Evolutionary conservation across 2,888 invertebrate species (phyloP).

Genomic region (Ischnura elegans): DNA sequence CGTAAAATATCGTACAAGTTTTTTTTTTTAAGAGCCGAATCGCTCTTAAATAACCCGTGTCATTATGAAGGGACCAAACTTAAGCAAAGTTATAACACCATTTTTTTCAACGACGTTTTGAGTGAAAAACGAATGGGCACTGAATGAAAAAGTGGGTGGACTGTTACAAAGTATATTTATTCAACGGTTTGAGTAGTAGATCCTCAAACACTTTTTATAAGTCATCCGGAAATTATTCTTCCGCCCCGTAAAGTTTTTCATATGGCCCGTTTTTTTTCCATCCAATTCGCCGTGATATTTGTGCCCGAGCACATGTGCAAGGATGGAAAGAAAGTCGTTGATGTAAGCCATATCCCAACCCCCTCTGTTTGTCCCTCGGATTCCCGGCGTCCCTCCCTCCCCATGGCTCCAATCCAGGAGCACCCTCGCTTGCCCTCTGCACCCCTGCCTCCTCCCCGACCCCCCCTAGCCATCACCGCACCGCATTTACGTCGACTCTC

Average conservation of each 20-base stretch:
- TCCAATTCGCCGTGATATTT: neutral
- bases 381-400: neutral
- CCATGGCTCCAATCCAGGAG: neutral
- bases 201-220: neutral
- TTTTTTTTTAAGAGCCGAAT: too few species aligned
- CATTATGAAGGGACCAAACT: too few species aligned
- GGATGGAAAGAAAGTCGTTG: slow-evolving; percentile 1
- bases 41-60: too few species aligned
- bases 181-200: too few species aligned
- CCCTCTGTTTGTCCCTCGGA: neutral
- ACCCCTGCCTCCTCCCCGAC: neutral
- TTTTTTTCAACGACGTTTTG: too few species aligned
- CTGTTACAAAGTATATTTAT: too few species aligned
- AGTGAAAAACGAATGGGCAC: too few species aligned
- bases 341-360: slow-evolving; percentile 4
- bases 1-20: too few species aligned
- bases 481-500: slow-evolving; percentile 3
- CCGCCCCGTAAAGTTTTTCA: neutral
- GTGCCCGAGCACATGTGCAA: slow-evolving; percentile 22
- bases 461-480: neutral
- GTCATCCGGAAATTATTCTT: slow-evolving; percentile 10
- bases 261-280: neutral
- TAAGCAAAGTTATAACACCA: too few species aligned
- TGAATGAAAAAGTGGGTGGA: too few species aligned
- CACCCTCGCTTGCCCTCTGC: neutral